Conservation (phyloP, 2,888 invertebrate genomes). For the Ennomos quercinarius region DNA sequence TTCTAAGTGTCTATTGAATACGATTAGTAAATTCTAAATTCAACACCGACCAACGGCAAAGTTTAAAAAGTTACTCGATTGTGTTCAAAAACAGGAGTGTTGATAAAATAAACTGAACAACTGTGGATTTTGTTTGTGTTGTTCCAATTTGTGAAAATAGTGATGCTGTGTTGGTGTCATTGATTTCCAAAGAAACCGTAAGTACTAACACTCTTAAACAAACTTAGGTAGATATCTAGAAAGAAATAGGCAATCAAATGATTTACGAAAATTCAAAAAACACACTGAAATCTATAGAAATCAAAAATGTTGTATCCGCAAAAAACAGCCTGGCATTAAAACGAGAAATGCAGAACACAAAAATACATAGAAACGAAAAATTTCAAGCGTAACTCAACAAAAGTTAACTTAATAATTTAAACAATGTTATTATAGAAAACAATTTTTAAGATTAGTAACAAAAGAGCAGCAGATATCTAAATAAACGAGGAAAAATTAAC, state of each 20-base stretch:
- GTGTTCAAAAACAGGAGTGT: constrained; percentile 52
- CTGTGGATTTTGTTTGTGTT: constrained; percentile 61
- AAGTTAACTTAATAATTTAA: too few species aligned
- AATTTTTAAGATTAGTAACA: too few species aligned
- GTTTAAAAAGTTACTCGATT: constrained; percentile 32
- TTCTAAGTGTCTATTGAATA: constrained; percentile 47
- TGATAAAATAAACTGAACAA: constrained; percentile 39
- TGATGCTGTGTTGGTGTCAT: constrained; percentile 71
- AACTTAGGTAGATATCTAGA: not conserved
- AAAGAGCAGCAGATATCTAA: not conserved
- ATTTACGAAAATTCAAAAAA: not conserved
- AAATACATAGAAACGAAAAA: too few species aligned
- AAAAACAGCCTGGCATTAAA: too few species aligned
- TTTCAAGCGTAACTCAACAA: too few species aligned
- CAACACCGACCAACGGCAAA: constrained; percentile 38
- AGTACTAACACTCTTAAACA: constrained; percentile 52
- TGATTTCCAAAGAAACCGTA: constrained; percentile 67
- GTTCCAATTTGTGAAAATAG: constrained; percentile 65
- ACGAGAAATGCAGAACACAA: too few species aligned
- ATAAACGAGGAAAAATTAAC: not conserved
- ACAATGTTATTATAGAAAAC: too few species aligned
- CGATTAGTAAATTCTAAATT: constrained; percentile 32
- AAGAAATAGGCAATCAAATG: not conserved
- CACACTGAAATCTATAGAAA: not conserved
- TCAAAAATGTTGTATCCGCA: too few species aligned